Base-by-base conservation (phyloP, 2,888 invertebrate species). In the Spicauda simplicius region DNA sequence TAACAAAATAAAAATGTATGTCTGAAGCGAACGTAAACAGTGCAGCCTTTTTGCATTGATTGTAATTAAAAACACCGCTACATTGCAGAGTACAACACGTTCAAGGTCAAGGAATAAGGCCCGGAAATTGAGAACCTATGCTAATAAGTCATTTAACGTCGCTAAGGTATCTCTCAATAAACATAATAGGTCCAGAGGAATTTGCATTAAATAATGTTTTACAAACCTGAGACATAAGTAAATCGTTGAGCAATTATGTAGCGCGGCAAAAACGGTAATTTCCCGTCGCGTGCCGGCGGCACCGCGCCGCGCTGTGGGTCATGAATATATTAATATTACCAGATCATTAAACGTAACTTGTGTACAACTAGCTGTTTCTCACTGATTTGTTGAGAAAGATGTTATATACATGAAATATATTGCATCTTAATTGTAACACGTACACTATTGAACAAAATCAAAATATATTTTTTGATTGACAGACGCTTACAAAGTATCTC, bases 231-330 rank as follows among this genome's bases (percentile, higher is more conserved):
- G 41, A 41, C 10, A 14, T 41, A 41, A 41, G 41, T 41, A 41
- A 41, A 41, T 41, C 41, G 41, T 41, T 14, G 14, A 41, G 41
- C 41, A 41, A 41, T 41, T 41, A 45, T 45, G n/a, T 11, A 45
- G n/a, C 45, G 45, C 52, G 53, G 25, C 16, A 25, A 54, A 54
- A 54, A 33, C 63, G 54, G 58, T 64, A n/a, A 62, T 48, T 55
- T 64, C 66, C 68, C 69, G 58, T 25, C 69, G 62, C 62, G 72
- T 64, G 70, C 61, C 68, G 61, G 37, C 64, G 66, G 52, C 58
- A 50, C 52, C 41, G 37, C 64, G 56, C 41, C 53, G 65, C 25
- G 25, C 25, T 59, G 58, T 69, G 59, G 20, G 59, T 54, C 54
- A 54, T 54, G 25, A 52, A 52, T 52, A 52, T 6, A 45, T 45